A percentile compares a stretch with the other conserved stretches of the same genome.
Evolutionary conservation across 2,888 invertebrate species (phyloP).

Genomic region (Megastigmus dorsalis): DNA sequence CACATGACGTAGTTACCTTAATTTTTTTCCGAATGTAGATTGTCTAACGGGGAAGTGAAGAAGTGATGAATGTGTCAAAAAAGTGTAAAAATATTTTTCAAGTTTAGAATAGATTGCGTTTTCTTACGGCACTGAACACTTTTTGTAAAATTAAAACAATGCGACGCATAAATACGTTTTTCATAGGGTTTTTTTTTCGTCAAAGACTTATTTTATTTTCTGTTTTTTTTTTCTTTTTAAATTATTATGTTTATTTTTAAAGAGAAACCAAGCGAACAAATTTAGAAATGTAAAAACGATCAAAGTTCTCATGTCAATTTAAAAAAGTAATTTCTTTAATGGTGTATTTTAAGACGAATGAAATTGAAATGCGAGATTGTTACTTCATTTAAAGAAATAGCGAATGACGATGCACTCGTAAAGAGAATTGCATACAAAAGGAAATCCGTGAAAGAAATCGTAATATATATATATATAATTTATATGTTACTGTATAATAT

Average conservation of each 20-base stretch:
- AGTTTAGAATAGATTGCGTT: conserved; percentile 41
- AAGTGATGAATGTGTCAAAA: conserved; percentile 45
- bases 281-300: conserved; percentile 24
- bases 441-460: not conserved
- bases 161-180: not conserved
- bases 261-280: conserved; percentile 16
- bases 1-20: conserved; percentile 21
- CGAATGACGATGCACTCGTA: conserved; percentile 20
- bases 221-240: conserved; percentile 1
- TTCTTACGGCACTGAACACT: conserved; percentile 32
- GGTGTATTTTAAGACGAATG: conserved; percentile 22
- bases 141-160: conserved; percentile 19
- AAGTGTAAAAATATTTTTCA: conserved; percentile 49
- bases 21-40: conserved; percentile 14
- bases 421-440: conserved; percentile 20
- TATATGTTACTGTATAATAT: conserved; percentile 9
- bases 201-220: not conserved
- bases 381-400: conserved; percentile 34
- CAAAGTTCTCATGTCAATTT: conserved; percentile 38
- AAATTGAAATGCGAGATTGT: conserved; percentile 25
- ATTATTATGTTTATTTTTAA: too few species aligned
- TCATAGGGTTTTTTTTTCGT: not conserved
- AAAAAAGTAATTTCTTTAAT: conserved; percentile 32
- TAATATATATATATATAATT: not conserved
- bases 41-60: conserved; percentile 1